Base-by-base conservation (phyloP, 1,140 invertebrate genomes). In the Zaprionus lachaisei region DNA sequence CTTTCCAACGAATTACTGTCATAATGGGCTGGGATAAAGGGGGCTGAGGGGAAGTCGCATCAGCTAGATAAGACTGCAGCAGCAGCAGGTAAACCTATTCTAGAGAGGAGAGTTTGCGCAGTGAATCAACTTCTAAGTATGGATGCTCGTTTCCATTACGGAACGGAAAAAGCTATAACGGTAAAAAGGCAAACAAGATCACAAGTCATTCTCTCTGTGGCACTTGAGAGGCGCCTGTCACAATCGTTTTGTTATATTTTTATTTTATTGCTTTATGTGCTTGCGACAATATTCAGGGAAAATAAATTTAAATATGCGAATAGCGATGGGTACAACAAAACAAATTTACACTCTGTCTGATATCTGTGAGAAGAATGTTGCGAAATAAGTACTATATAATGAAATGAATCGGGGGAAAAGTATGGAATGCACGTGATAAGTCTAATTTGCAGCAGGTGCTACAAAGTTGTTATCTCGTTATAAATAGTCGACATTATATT, bases 11-110 rank as follows among this genome's bases (percentile, higher is more conserved):
- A 65, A 76, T 55, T 54, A 65, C 72, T 34, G 62, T 72, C 44
- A 67, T 41, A 56, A 51, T 37, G 57, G 47, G 12, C 20, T 38
- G 20, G 7, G 49, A 56, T 24, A 28, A 17, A 34, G 22, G 38
- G 37, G 5, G 5, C 1, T 31, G 20, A 4, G 17, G 20, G 20
- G 20, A 15, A 17, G 7, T n/a, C 17, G 31, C 31, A 34, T 34
- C 31, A 34, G 31, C 31, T 22, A 67, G 72, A 76, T 76, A 76
- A 76, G 54, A 72, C 68, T 76, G 68, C 73, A 76, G 73, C 60
- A 38, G 37, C 37, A 14, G 14, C 37, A 44, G 41, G 38, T 41
- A 34, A 34, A 41, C 38, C n/a, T 6, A 41, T 41, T 15, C 5
- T 15, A n/a, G 15, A 41, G 38, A 41, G 6, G 38, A 34, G 38